These are phyloP conservation scores for Pelecanus crispus DNA, from an alignment of 2,113 vertebrate species.

Conservation along the genomic window DNA sequence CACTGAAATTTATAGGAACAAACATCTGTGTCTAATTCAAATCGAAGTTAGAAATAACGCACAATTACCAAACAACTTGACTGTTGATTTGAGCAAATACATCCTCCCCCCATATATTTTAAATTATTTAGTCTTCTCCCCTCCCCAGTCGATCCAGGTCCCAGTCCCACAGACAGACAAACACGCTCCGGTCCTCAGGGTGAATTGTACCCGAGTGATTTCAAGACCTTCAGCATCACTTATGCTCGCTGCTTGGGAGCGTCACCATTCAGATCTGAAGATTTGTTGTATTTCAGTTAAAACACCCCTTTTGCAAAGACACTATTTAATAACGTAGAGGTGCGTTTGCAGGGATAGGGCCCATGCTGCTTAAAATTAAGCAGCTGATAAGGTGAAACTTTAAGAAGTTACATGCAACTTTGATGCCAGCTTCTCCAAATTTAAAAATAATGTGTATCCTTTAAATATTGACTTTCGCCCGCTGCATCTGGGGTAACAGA, in stretches of 20 bases:
- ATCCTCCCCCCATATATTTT: not conserved
- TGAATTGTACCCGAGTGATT: not conserved
- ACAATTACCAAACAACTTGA: not conserved
- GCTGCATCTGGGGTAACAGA: constrained; percentile 58
- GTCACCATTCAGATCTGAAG: not conserved
- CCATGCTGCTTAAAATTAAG: not conserved
- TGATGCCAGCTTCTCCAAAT: not conserved
- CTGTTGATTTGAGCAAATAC: not conserved
- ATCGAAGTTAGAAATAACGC: not conserved
- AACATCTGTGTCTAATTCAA: not conserved
- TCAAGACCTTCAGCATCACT: not conserved
- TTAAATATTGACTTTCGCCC: constrained; percentile 53
- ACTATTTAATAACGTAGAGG: fast-evolving
- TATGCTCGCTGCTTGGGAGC: not conserved
- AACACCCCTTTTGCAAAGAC: not conserved
- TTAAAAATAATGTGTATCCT: constrained; percentile 10
- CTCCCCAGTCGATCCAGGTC: fast-evolving
- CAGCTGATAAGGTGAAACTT: not conserved
- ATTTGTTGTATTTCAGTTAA: not conserved
- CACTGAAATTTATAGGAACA: not conserved
- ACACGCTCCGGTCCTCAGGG: not conserved
- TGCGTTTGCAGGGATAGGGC: not conserved
- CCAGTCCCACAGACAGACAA: not conserved
- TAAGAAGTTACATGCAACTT: not conserved
- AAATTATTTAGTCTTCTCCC: not conserved